Base-by-base conservation (phyloP, 2,888 invertebrate species). In the Synergus japonicus region DNA sequence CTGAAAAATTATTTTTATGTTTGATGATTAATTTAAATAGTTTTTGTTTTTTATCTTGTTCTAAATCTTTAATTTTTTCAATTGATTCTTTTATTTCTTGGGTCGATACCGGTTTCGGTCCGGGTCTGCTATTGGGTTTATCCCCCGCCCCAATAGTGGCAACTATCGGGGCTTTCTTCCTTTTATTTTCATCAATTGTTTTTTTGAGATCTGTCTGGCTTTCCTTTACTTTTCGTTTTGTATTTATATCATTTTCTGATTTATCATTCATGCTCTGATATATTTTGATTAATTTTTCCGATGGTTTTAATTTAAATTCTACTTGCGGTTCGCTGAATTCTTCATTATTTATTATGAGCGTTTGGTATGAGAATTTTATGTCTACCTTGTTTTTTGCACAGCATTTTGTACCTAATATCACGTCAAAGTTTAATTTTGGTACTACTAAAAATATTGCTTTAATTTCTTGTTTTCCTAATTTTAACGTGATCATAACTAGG, bases 1-100 rank as follows among this genome's bases (percentile, higher is more conserved):
- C 64, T n/a, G n/a, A 37, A 41, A 65, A 15, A 65, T 41, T 41
- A 12, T 65, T 37, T 65, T 65, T 65, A 65, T 65, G 41, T 37
- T 65, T 65, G 3, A 15, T 41, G 5, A 65, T 65, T 0, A 65
- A 2, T 43, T 65, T 0, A 43, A 41, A 15, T 43, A 65, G 0
- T 43, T 65, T n/a, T n/a, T 29, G 4, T 41, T 65, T 65, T n/a
- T 65, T 4, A 7, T 41, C 15, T 15, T 65, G 13, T 10, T 18
- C 29, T 1, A 64, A 64, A 18, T 2, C 9, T 29, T 64, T 13
- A 29, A n/a, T n/a, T n/a, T n/a, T n/a, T n/a, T n/a, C n/a, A n/a
- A n/a, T n/a, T n/a, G n/a, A n/a, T n/a, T n/a, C n/a, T n/a, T n/a
- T n/a, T n/a, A n/a, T n/a, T n/a, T n/a, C n/a, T n/a, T n/a, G n/a